Conservation (phyloP, 2,113 vertebrate genomes). For the Dascyllus trimaculatus region DNA sequence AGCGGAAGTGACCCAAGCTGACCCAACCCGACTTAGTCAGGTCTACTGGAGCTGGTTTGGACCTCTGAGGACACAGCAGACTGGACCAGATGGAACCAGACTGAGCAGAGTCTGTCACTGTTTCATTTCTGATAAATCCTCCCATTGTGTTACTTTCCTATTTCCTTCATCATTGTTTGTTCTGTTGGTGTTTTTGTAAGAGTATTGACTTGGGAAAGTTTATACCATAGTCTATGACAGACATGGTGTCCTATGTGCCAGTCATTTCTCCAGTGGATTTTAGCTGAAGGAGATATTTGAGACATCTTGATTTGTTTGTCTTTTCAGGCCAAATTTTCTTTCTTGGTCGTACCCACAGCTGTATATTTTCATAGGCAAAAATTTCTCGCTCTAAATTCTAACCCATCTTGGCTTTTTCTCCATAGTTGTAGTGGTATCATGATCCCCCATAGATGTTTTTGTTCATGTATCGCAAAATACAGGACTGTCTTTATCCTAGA, state of each 20-base stretch:
- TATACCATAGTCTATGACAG: not conserved
- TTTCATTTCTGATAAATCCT: slow-evolving; percentile 42
- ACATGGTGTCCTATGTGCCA: slow-evolving; percentile 28
- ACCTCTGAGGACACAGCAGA: slow-evolving; percentile 41
- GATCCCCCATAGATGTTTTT: no score
- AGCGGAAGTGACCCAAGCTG: slow-evolving; percentile 75
- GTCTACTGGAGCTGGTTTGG: slow-evolving; percentile 44
- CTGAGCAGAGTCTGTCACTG: slow-evolving; percentile 24
- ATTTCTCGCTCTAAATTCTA: no score
- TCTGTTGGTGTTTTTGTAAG: slow-evolving; percentile 11
- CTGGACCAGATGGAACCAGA: slow-evolving; percentile 60
- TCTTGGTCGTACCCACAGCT: no score
- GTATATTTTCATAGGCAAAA: no score
- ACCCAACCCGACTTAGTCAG: slow-evolving; percentile 56
- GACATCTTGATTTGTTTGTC: no score
- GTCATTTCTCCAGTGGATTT: not conserved
- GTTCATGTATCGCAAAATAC: no score
- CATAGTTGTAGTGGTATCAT: no score
- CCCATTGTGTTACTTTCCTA: slow-evolving; percentile 19
- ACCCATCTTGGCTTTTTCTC: no score
- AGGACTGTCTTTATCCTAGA: no score
- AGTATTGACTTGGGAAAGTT: slow-evolving; percentile 10
- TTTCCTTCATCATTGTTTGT: slow-evolving; percentile 3
- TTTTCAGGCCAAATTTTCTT: no score
- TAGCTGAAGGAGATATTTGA: no score